Evolutionary conservation across 2,797 vertebrate genomes (phyloP).

Genomic region (Anabacerthia variegaticeps): DNA sequence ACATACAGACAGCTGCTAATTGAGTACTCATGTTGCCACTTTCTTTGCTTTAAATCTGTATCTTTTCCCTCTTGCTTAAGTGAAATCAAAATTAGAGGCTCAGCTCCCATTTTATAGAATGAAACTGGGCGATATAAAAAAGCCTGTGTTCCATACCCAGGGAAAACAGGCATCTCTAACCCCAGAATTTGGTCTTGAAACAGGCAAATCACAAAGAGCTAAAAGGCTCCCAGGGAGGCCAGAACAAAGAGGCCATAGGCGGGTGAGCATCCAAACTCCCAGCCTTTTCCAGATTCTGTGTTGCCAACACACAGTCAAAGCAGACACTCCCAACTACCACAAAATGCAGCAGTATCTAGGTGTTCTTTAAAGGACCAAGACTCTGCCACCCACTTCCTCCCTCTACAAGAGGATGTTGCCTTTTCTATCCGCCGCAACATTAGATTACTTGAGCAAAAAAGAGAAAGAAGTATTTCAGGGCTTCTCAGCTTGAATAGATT

Average conservation of each 20-base stretch:
- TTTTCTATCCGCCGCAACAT: not conserved
- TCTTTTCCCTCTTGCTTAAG: not conserved
- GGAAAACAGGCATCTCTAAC: no score
- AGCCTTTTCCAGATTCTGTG: not conserved
- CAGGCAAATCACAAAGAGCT: not conserved
- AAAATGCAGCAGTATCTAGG: not conserved
- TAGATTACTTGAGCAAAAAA: not conserved
- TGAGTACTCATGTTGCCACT: not conserved
- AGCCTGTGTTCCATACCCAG: not conserved
- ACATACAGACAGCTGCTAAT: not conserved
- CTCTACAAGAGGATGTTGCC: not conserved
- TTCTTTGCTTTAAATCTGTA: not conserved
- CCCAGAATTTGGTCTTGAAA: not conserved
- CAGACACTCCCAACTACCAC: not conserved
- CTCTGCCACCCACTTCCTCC: rapidly evolving
- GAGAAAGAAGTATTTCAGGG: not conserved
- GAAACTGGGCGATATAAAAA: not conserved
- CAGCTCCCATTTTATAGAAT: not conserved
- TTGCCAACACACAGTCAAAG: not conserved
- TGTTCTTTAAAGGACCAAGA: not conserved
- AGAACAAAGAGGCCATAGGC: not conserved
- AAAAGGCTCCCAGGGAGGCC: not conserved
- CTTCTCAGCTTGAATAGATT: not conserved
- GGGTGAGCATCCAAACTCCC: not conserved
- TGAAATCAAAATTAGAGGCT: not conserved